Base-by-base conservation (phyloP, 2,113 vertebrate species). In the Lasiurus borealis region DNA sequence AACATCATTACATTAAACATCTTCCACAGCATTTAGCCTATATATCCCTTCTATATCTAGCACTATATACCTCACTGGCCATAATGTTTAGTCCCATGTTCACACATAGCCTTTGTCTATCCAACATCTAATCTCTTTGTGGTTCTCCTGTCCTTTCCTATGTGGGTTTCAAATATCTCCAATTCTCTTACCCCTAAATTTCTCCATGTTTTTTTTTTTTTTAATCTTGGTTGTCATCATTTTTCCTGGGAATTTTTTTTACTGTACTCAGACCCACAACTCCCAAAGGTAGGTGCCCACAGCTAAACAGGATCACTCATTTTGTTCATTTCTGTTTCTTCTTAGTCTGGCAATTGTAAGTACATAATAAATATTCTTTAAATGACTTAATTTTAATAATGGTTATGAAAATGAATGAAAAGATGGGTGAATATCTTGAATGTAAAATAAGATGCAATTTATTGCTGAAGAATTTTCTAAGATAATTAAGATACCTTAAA, bases 351-450 rank as follows among this genome's bases (percentile, higher is more conserved):
- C 4, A 94, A n/a, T 52, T 66, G 4, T 72, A 52, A 16, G 3
- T 40, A 46, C 2, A 25, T 34, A 77, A 80, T 50, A 71, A 75
- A 40, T n/a, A 69, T 62, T 3, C n/a, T 85, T 75, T 86, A 80
- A 82, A 62, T 89, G 19, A 57, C 77, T 92, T 88, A 21, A 78
- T 87, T 76, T 71, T 88, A 72, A 46, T 91, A 44, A 48, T 73
- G 31, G 4, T 66, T 80, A 66, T 85, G 34, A 40, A 69, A 89
- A 25, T 72, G 2, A 34, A 48, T 84, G 18, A 92, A 78, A 85
- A 6, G 13, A 19, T 85, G 72, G 14, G 31, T 80, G 34, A 92
- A 64, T 46, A 23, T 64, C 77, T 31, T 69, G 50, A 83, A 8
- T 50, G 72, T 73, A 69, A 81, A 48, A 10, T 85, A 80, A 64